phyloP scores from a whole-genome alignment of 2,888 invertebrate species.

The Aphodius granarius region DNA sequence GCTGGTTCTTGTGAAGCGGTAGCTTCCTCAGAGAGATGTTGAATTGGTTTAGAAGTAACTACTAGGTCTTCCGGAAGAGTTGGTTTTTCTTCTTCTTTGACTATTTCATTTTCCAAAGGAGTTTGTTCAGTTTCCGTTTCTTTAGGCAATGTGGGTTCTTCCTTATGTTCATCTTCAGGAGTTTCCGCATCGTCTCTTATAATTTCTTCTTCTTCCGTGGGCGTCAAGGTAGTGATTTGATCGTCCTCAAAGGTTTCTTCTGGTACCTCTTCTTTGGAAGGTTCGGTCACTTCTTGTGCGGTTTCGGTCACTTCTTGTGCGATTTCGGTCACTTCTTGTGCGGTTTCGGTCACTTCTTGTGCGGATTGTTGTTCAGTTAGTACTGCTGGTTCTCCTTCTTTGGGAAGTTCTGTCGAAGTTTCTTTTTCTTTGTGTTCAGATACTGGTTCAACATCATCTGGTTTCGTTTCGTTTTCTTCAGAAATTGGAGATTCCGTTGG shows the following conservation, averaged over 20 bases:
- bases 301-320: slow-evolving; percentile 15
- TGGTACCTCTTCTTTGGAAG: slow-evolving; percentile 15
- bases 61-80: slow-evolving; percentile 1
- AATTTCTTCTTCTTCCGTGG: slow-evolving; percentile 32
- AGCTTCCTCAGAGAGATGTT: not conserved
- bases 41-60: slow-evolving; percentile 4
- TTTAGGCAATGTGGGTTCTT: not conserved
- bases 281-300: slow-evolving; percentile 13
- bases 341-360: slow-evolving; percentile 12
- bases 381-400: slow-evolving; percentile 23
- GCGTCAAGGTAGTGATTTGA: slow-evolving; percentile 17
- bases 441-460: slow-evolving; percentile 27
- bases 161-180: slow-evolving; percentile 20
- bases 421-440: slow-evolving; percentile 25
- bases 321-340: slow-evolving; percentile 15
- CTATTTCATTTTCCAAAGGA: not conserved
- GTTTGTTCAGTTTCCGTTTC: slow-evolving; percentile 12
- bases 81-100: not conserved
- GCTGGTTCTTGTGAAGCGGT: not conserved
- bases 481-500: slow-evolving; percentile 23
- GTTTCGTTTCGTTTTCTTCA: slow-evolving; percentile 17
- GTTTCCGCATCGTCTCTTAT: slow-evolving; percentile 32
- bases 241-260: slow-evolving; percentile 21
- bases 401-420: slow-evolving; percentile 18
- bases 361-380: slow-evolving; percentile 16